Conservation (phyloP, 2,888 invertebrate genomes). For the Synergus umbraculus region DNA sequence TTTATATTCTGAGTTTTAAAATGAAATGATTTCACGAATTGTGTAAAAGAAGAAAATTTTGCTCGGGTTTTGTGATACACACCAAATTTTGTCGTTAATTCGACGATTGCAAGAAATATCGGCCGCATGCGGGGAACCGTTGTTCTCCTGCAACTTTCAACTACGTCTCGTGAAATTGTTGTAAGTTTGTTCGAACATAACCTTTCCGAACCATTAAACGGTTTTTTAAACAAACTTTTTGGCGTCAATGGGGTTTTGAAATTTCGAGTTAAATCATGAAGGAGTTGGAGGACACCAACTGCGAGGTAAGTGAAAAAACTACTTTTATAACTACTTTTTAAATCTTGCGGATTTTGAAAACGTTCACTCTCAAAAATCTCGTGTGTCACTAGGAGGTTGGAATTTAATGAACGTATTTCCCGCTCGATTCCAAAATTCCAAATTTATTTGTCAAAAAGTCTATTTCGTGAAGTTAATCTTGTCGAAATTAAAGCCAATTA, state of each 20-base stretch:
- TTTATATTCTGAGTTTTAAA: constrained; percentile 24
- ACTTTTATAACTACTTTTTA: background rate
- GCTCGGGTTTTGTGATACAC: constrained; percentile 20
- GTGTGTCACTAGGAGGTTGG: background rate
- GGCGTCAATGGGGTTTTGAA: constrained; percentile 29
- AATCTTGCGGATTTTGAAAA: background rate
- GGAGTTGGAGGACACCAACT: constrained; percentile 70
- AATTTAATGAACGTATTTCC: constrained; percentile 43
- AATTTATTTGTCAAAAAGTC: background rate
- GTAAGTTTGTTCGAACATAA: constrained; percentile 24
- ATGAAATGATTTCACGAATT: constrained; percentile 27
- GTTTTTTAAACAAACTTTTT: constrained; percentile 33
- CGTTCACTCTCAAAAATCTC: background rate
- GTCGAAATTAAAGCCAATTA: background rate
- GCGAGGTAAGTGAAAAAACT: constrained; percentile 64
- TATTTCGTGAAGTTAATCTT: background rate
- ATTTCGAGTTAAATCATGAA: constrained; percentile 63
- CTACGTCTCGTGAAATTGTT: background rate
- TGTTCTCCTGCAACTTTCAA: background rate
- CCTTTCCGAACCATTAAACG: constrained; percentile 18
- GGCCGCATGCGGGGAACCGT: background rate
- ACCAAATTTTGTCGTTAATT: background rate
- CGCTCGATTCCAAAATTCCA: constrained; percentile 16
- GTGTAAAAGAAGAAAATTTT: constrained; percentile 9
- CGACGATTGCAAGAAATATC: background rate